A percentile compares a stretch with the other conserved stretches of the same genome.
These are phyloP conservation scores for Musca vetustissima DNA, from an alignment of 1,140 invertebrate species.

Conservation along the genomic window DNA sequence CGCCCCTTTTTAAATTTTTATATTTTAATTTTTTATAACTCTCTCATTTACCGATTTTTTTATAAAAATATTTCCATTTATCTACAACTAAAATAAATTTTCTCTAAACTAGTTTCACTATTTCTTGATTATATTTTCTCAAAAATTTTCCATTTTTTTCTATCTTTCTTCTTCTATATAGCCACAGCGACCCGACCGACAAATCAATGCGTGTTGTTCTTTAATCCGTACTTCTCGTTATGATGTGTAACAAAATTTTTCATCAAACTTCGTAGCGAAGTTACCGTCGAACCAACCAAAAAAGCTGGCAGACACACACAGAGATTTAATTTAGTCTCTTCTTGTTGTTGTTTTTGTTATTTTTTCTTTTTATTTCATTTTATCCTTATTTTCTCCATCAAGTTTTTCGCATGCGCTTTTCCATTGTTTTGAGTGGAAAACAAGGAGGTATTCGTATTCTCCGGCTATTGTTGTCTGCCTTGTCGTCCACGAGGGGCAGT, in stretches of 20 bases:
- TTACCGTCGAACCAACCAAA: conserved; percentile 17
- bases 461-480: not conserved
- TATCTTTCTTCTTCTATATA: not conserved
- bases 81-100: not conserved
- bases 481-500: too few relatives aligned
- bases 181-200: not conserved
- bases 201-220: conserved; percentile 3
- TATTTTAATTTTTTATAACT: not conserved
- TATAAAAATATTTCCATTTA: not conserved
- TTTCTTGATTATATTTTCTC: not conserved
- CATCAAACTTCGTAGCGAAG: conserved; percentile 15
- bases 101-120: not conserved
- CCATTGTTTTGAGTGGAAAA: conserved; percentile 12
- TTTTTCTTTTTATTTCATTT: not conserved
- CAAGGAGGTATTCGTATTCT: not conserved
- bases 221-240: conserved; percentile 21
- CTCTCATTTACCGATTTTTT: not conserved
- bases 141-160: not conserved
- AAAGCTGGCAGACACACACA: too few relatives aligned
- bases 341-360: too few relatives aligned
- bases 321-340: not conserved
- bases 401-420: conserved; percentile 1
- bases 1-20: not conserved
- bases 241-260: conserved; percentile 18
- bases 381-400: too few relatives aligned